Conservation (phyloP, 53 echinoderm and acorn worm genomes). For the Antedon mediterranea region DNA sequence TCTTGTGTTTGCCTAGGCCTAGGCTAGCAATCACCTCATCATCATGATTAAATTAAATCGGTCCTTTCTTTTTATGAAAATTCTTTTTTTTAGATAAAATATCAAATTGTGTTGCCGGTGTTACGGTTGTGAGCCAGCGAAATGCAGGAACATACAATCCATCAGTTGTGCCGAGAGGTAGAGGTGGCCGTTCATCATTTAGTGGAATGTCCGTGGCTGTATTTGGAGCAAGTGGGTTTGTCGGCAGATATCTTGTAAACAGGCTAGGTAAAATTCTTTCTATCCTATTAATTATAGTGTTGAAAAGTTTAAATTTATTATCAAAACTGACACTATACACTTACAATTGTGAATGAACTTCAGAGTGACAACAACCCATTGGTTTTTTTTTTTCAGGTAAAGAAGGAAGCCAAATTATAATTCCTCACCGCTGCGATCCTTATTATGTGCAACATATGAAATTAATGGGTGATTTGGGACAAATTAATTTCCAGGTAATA, state of each 20-base stretch:
- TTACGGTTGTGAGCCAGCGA: slow-evolving; percentile 14
- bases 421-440: slow-evolving; percentile 82
- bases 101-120: slow-evolving; percentile 11
- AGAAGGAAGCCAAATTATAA: slow-evolving; percentile 70
- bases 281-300: neutral
- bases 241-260: slow-evolving; percentile 63
- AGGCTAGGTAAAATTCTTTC: slow-evolving; percentile 48
- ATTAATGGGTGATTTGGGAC: slow-evolving; percentile 84
- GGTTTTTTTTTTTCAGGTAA: slow-evolving; percentile 52
- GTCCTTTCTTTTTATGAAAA: too few relatives aligned
- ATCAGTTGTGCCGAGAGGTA: slow-evolving; percentile 57
- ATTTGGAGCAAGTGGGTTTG: slow-evolving; percentile 77
- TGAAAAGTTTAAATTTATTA: too few relatives aligned
- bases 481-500: slow-evolving; percentile 65
- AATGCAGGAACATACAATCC: slow-evolving; percentile 52
- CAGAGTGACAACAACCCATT: too few relatives aligned
- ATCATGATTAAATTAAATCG: too few relatives aligned
- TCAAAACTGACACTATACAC: too few relatives aligned
- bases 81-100: slow-evolving; percentile 5
- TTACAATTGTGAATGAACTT: too few relatives aligned
- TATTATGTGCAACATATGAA: slow-evolving; percentile 55
- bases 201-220: slow-evolving; percentile 75
- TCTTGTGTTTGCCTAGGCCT: too few relatives aligned
- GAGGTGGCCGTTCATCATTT: slow-evolving; percentile 83
- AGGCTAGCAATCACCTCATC: too few relatives aligned